Evolutionary conservation across 2,888 invertebrate genomes (phyloP).

Genomic region (Esperia sulphurella): DNA sequence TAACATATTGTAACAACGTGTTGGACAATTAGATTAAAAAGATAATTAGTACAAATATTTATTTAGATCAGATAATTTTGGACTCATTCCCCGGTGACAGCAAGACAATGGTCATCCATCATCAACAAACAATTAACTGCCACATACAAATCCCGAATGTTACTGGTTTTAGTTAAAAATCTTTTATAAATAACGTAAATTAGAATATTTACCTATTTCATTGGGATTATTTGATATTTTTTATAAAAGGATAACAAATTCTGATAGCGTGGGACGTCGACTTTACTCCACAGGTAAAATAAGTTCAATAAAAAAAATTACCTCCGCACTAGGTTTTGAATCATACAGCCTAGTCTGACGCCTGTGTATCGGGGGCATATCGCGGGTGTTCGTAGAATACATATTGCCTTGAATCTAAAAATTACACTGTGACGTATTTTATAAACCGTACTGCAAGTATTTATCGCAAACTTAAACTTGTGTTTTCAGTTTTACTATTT

Average conservation of each 20-base stretch:
- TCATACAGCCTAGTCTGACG: too few relatives aligned
- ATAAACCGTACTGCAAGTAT: too few relatives aligned
- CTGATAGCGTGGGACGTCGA: conserved; percentile 6
- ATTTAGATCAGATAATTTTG: conserved; percentile 17
- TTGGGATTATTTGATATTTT: background rate
- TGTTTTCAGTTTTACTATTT: too few relatives aligned
- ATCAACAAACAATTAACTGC: conserved; percentile 2
- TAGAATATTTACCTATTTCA: conserved; percentile 10
- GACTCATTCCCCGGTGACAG: conserved; percentile 9
- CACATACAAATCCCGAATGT: background rate
- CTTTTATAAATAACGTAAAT: background rate
- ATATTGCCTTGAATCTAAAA: too few relatives aligned
- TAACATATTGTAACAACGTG: conserved; percentile 1
- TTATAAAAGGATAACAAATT: conserved; percentile 5
- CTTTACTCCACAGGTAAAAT: background rate
- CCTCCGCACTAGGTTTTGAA: too few relatives aligned
- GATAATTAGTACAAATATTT: conserved; percentile 20
- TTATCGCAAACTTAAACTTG: too few relatives aligned
- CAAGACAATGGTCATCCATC: conserved; percentile 6
- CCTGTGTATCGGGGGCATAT: too few relatives aligned
- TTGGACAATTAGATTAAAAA: conserved; percentile 9
- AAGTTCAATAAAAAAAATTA: too few relatives aligned
- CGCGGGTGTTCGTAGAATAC: too few relatives aligned
- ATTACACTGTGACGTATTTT: too few relatives aligned
- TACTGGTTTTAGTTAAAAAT: background rate